phyloP scores from a whole-genome alignment of 2,113 vertebrate species.

The Emberiza fucata region DNA sequence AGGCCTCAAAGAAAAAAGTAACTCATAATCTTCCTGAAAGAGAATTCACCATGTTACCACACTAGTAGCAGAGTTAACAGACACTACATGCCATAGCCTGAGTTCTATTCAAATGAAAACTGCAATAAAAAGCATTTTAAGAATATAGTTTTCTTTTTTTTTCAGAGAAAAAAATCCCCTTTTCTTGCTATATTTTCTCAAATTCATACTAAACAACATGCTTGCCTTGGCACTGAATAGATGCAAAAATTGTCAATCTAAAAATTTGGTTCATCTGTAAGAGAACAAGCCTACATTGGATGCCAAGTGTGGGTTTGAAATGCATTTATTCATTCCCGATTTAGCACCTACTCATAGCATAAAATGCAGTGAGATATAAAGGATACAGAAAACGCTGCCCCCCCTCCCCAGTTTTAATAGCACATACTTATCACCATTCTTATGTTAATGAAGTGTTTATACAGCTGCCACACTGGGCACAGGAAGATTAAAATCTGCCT shows the following conservation, averaged over 20 bases:
- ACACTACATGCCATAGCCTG: not conserved
- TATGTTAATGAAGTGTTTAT: constrained; percentile 68
- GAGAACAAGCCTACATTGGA: not conserved
- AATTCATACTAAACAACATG: not conserved
- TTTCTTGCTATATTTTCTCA: constrained; percentile 23
- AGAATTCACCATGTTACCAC: not conserved
- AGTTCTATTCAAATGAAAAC: not conserved
- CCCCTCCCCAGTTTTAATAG: constrained; percentile 12
- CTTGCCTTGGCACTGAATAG: constrained; percentile 11
- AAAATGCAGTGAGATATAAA: constrained; percentile 49
- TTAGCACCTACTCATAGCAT: constrained; percentile 50
- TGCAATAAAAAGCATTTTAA: not conserved
- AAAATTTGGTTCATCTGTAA: constrained; percentile 36
- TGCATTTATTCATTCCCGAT: constrained; percentile 50
- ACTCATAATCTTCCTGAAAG: not conserved
- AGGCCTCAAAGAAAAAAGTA: constrained; percentile 39
- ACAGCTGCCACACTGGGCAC: constrained; percentile 48
- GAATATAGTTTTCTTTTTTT: not conserved
- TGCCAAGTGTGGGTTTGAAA: constrained; percentile 48
- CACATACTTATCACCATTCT: constrained; percentile 41
- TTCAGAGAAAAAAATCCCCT: accelerated
- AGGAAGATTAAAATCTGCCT: constrained; percentile 64
- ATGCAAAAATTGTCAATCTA: constrained; percentile 34
- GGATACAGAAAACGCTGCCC: not conserved
- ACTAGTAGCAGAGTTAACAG: not conserved